Conservation (phyloP, 2,888 invertebrate genomes). For the Patella caerulea region DNA sequence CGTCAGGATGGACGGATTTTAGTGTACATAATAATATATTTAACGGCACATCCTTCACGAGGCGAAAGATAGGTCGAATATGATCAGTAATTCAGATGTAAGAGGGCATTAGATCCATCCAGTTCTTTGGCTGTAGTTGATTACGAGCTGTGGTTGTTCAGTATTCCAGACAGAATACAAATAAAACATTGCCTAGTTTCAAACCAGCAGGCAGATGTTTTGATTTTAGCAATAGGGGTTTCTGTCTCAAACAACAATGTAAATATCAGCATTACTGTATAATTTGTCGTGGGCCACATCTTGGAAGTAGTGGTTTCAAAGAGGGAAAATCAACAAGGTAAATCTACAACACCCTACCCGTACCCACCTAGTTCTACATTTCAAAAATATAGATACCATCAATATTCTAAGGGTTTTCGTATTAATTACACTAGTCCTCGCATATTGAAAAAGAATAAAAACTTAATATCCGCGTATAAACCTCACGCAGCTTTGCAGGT, state of each 20-base stretch:
- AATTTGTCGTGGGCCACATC: slow-evolving; percentile 11
- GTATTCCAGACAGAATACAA: slow-evolving; percentile 1
- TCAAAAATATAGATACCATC: too few species aligned
- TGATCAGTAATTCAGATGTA: slow-evolving; percentile 23
- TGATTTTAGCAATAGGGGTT: slow-evolving; percentile 18
- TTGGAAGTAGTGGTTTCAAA: neutral
- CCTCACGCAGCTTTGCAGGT: too few species aligned
- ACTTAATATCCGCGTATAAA: too few species aligned
- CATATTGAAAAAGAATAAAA: too few species aligned
- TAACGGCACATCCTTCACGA: slow-evolving; percentile 6
- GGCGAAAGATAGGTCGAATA: slow-evolving; percentile 14
- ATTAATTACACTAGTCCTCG: too few species aligned
- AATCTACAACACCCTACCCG: too few species aligned
- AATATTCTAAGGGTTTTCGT: too few species aligned
- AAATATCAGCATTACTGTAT: slow-evolving; percentile 6
- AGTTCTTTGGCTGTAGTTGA: slow-evolving; percentile 20
- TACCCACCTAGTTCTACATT: too few species aligned
- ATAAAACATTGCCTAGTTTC: neutral
- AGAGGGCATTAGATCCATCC: slow-evolving; percentile 9
- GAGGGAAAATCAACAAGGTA: too few species aligned
- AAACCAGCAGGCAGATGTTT: neutral
- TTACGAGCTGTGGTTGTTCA: slow-evolving; percentile 20
- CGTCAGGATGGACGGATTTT: slow-evolving; percentile 23
- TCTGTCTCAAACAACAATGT: slow-evolving; percentile 16
- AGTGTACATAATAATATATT: slow-evolving; percentile 20